A percentile compares a stretch with the other conserved stretches of the same genome.
These are phyloP conservation scores for Babylonia areolata DNA, from an alignment of 1,140 invertebrate species.

Conservation along the genomic window DNA sequence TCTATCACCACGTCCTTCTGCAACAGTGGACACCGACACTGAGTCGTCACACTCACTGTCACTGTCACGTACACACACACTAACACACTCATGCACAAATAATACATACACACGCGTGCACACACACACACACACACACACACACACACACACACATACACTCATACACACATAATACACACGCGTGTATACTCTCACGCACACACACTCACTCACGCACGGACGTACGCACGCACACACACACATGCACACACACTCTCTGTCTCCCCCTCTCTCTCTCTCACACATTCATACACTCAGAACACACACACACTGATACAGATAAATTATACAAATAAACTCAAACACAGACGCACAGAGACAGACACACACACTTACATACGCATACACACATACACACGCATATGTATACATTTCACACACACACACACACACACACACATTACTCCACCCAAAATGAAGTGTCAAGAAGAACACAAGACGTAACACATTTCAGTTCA, in stretches of 20 bases:
- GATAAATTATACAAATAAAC: no score
- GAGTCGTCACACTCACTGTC: neutral
- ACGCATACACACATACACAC: no score
- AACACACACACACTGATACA: no score
- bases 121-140: neutral
- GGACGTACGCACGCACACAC: slow-evolving; percentile 4
- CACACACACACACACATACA: slow-evolving; percentile 7
- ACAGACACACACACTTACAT: no score
- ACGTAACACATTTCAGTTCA: neutral
- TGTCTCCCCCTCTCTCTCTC: no score
- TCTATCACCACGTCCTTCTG: slow-evolving; percentile 61
- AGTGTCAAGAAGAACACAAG: neutral
- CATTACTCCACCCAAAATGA: neutral
- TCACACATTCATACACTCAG: no score
- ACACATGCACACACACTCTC: neutral
- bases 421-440: no score
- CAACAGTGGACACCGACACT: no score
- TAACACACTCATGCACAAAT: neutral
- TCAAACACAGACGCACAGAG: no score
- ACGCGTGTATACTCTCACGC: no score
- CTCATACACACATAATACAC: neutral
- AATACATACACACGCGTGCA: neutral
- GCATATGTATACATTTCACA: no score
- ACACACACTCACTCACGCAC: no score
- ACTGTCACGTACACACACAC: neutral